Base-by-base conservation (phyloP, 2,888 invertebrate species). In the Aporophyla lueneburgensis region DNA sequence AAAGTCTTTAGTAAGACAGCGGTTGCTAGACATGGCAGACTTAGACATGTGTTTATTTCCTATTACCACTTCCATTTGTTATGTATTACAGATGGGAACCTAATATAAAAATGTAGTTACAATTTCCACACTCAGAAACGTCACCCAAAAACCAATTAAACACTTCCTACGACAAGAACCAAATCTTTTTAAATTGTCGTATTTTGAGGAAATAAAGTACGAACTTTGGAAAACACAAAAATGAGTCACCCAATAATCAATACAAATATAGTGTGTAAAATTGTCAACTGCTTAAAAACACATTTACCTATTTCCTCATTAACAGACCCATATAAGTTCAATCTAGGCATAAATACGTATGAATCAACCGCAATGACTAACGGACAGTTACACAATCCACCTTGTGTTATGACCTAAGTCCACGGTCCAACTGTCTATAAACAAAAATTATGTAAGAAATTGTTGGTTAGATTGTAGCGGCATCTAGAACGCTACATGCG, bases 291-390 rank as follows among this genome's bases (percentile, higher is more conserved):
- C 68, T 58, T 69, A 71, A 61, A 61, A 78, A 67, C 56, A 40
- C 51, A 71, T 70, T 65, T 59, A 53, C 21, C 33, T 16, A 67
- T 82, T 76, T 82, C 74, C 79, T 74, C 40, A 62, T 66, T 74
- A 69, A 33, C 3, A 43, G 40, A 46, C 40, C 75, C 74, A 54
- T 80, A 72, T 71, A 67, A 74, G 80, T 62, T 19, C 54, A 40
- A 66, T 61, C 40, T 63, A 43, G 43, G 73, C 66, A 72, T 85
- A 76, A 85, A 80, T 80, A 83, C 53, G 33, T 27, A 66, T 83
- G 83, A 83, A 72, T 85, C 86, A 85, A 46, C 73, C 12, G 40
- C 58, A 74, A 74, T 83, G 80, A 85, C 77, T 80, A 76, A 82
- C 59, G 16, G 43, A 0, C 53, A 12, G 61, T 84, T 80, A 83